Evolutionary conservation across 2,113 vertebrate species (phyloP).

Genomic region (Cepphus grylle): DNA sequence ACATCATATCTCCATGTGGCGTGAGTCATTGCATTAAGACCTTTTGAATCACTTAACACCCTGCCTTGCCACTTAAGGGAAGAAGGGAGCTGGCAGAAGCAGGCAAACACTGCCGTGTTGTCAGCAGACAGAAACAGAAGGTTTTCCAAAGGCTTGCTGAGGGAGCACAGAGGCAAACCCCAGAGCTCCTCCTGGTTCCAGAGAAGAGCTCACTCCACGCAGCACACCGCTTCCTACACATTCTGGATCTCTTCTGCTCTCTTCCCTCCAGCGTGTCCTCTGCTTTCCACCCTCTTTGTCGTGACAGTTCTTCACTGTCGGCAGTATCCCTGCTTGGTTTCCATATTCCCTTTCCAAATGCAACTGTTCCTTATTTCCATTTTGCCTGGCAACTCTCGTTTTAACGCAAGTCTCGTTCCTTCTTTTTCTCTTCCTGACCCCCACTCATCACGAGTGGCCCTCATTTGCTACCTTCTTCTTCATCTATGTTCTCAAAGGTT

Average conservation of each 20-base stretch:
- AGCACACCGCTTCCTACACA: accelerated
- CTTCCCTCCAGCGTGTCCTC: background rate
- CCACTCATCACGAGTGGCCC: too few relatives aligned
- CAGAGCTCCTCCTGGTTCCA: background rate
- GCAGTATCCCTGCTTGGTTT: background rate
- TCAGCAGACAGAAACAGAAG: background rate
- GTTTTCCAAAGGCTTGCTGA: background rate
- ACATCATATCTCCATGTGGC: background rate
- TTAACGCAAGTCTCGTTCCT: background rate
- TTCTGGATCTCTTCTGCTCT: background rate
- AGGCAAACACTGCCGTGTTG: background rate
- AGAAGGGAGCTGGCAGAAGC: background rate
- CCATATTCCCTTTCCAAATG: background rate
- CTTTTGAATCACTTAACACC: background rate
- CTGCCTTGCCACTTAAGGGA: background rate
- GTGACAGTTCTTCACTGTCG: background rate
- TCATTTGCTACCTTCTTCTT: background rate
- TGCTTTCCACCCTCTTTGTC: background rate
- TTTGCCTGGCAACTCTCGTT: background rate
- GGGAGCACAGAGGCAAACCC: background rate
- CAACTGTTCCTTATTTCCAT: background rate
- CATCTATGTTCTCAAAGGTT: background rate
- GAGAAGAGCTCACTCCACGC: accelerated
- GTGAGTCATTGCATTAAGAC: background rate
- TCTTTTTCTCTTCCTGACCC: background rate